phyloP scores from a whole-genome alignment of 1,140 invertebrate genomes.

The Stegodyphus mimosarum region DNA sequence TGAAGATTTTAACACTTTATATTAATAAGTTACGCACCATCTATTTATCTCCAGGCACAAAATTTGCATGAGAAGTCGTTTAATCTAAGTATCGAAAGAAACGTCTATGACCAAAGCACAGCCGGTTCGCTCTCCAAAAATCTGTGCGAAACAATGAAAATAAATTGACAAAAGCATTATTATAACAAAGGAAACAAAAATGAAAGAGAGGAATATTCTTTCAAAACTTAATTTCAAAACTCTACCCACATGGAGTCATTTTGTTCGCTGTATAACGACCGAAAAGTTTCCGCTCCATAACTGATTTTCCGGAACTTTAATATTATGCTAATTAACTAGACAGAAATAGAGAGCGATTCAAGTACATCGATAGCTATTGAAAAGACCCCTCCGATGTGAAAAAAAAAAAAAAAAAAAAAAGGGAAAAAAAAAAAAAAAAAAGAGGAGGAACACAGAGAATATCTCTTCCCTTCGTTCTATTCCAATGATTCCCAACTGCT shows the following conservation, averaged over 20 bases:
- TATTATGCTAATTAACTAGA: constrained; percentile 53
- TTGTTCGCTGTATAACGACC: constrained; percentile 34
- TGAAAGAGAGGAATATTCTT: background rate
- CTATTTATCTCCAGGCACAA: too few species aligned
- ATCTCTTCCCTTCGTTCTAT: constrained; percentile 26
- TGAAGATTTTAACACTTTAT: too few species aligned
- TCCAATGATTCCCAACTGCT: constrained; percentile 19
- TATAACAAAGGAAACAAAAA: background rate
- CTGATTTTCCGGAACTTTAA: constrained; percentile 44
- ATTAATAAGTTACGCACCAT: too few species aligned
- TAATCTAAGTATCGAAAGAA: too few species aligned
- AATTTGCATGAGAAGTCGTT: too few species aligned
- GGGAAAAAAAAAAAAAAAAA: constrained; percentile 1
- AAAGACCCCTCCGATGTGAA: constrained; percentile 4
- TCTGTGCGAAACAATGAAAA: too few species aligned
- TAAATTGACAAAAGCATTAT: constrained; percentile 24
- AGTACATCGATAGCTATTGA: constrained; percentile 20
- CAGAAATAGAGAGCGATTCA: too few species aligned
- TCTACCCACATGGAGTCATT: background rate
- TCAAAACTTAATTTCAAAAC: constrained; percentile 20
- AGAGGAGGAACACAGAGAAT: background rate
- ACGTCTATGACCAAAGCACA: too few species aligned
- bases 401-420: background rate
- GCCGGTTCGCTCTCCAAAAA: too few species aligned
- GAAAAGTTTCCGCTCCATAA: background rate